These are phyloP conservation scores for Cheirogaleus medius DNA, from an alignment of 2,113 vertebrate species.

Conservation along the genomic window DNA sequence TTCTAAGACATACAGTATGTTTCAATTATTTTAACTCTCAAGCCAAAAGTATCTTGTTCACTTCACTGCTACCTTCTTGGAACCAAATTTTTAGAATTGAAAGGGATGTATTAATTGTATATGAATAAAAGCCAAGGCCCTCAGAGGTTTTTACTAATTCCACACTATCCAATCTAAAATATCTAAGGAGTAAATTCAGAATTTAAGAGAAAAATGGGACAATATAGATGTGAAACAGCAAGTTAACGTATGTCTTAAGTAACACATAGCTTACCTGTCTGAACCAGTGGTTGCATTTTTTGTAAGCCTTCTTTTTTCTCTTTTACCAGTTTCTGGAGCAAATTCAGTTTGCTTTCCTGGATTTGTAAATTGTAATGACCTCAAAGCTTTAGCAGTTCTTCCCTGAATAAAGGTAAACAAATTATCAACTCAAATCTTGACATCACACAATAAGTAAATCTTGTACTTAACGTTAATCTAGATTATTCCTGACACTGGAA, in stretches of 20 bases:
- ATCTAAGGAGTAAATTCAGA: constrained; percentile 4
- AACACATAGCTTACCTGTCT: constrained; percentile 83
- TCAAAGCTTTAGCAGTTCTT: constrained; percentile 89
- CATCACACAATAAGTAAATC: background rate
- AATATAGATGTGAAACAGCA: background rate
- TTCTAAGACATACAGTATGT: background rate
- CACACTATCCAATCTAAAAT: constrained; percentile 2
- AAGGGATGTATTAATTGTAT: constrained; percentile 19
- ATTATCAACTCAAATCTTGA: constrained; percentile 50
- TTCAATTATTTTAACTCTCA: constrained; percentile 2
- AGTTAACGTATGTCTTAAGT: background rate
- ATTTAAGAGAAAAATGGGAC: background rate
- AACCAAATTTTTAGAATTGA: background rate
- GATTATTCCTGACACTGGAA: background rate
- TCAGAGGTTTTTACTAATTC: background rate
- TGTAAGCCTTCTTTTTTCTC: constrained; percentile 88
- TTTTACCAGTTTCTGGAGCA: constrained; percentile 87
- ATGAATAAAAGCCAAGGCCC: background rate
- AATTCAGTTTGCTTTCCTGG: constrained; percentile 90
- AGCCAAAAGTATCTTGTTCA: background rate
- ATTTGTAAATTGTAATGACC: constrained; percentile 90
- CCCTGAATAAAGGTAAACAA: constrained; percentile 82
- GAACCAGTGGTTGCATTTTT: constrained; percentile 81
- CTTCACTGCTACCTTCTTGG: background rate
- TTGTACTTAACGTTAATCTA: background rate